Conservation (phyloP, 1,140 invertebrate species). For the Trichoplusia ni region DNA sequence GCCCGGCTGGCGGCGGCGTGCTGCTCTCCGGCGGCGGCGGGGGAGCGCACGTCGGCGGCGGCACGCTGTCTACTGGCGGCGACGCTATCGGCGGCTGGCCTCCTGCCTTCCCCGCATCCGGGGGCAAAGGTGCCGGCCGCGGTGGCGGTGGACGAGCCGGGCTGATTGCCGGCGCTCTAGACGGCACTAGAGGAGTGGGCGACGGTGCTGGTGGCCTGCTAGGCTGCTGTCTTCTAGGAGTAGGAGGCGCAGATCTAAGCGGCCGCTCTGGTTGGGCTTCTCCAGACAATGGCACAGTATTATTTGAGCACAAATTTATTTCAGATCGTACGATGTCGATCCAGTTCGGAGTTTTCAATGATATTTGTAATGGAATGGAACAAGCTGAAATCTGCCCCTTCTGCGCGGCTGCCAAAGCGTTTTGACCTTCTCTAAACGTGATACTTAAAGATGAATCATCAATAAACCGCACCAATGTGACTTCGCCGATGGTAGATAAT, state of each 20-base stretch:
- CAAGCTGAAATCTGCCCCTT: conserved; percentile 83
- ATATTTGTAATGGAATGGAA: conserved; percentile 86
- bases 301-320: conserved; percentile 91
- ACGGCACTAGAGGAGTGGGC: conserved; percentile 82
- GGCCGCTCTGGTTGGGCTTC: conserved; percentile 64
- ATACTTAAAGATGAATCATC: conserved; percentile 92
- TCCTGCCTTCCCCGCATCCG: conserved; percentile 67
- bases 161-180: conserved; percentile 80
- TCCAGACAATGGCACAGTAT: conserved; percentile 88
- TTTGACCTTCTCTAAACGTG: conserved; percentile 93
- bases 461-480: conserved; percentile 95
- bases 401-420: conserved; percentile 88
- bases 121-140: conserved; percentile 76
- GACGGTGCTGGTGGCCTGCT: conserved; percentile 82
- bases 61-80: conserved; percentile 63
- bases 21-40: conserved; percentile 85
- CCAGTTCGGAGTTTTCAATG: conserved; percentile 94
- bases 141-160: conserved; percentile 79
- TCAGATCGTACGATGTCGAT: conserved; percentile 89
- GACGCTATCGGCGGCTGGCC: conserved; percentile 57
- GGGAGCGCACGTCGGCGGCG: conserved; percentile 80
- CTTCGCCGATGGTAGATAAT: conserved; percentile 90
- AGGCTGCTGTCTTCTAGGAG: conserved; percentile 73
- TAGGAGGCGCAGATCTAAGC: conserved; percentile 75
- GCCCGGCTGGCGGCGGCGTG: conserved; percentile 79